These are phyloP conservation scores for Noctua janthina DNA, from an alignment of 2,888 invertebrate genomes.

Conservation along the genomic window DNA sequence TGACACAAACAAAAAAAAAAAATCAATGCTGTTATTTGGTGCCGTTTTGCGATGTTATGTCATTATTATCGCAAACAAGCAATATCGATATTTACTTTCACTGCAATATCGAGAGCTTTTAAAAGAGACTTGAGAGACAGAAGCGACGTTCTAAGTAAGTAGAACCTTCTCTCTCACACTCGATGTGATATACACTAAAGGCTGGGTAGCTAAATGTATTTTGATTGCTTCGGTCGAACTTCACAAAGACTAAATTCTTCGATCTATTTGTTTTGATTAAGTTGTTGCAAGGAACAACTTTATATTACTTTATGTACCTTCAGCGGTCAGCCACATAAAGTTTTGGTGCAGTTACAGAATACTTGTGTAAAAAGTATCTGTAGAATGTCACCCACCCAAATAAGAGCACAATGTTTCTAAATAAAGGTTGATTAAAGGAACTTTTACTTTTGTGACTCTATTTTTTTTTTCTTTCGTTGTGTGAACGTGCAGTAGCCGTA, in stretches of 20 bases:
- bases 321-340: not conserved
- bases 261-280: not conserved
- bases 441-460: not conserved
- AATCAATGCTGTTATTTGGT: no score
- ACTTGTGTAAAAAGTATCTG: slow-evolving; percentile 23
- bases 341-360: slow-evolving; percentile 24
- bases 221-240: slow-evolving; percentile 14
- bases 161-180: no score
- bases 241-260: slow-evolving; percentile 24
- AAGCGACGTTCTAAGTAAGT: no score
- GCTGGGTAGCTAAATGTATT: not conserved
- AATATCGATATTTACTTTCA: no score
- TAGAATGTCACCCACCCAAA: slow-evolving; percentile 14
- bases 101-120: not conserved
- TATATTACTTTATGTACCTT: slow-evolving; percentile 20
- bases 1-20: no score
- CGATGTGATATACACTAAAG: no score
- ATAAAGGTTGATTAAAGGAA: slow-evolving; percentile 1
- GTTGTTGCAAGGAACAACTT: slow-evolving; percentile 14
- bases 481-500: not conserved
- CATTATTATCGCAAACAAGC: no score
- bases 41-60: no score
- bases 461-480: no score
- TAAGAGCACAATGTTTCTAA: slow-evolving; percentile 3
- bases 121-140: not conserved